Conservation (phyloP, 2,797 vertebrate species). For the Sternotherus odoratus region DNA sequence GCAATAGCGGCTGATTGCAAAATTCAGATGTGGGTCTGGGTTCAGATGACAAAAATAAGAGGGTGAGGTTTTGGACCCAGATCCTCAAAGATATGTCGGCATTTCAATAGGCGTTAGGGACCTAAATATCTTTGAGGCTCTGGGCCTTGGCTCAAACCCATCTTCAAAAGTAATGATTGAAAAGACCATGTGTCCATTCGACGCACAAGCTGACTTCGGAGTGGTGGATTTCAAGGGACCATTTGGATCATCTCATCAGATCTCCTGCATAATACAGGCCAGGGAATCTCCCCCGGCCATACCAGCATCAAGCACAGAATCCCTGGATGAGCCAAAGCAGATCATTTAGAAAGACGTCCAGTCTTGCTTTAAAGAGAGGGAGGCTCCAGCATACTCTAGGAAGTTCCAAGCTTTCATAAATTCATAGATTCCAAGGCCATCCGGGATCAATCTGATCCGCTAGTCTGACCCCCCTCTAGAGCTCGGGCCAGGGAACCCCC, state of each 20-base stretch:
- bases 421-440: background rate
- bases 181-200: background rate
- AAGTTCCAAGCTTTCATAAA: background rate
- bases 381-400: background rate
- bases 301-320: background rate
- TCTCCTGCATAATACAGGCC: background rate
- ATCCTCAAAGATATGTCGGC: background rate
- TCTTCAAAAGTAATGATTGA: background rate
- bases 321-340: fast-evolving
- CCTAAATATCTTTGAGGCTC: background rate
- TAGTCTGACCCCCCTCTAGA: background rate
- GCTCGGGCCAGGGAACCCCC: background rate
- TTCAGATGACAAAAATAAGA: background rate
- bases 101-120: background rate
- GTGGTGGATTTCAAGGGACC: background rate
- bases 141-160: background rate
- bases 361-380: background rate
- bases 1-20: background rate
- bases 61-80: background rate
- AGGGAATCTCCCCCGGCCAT: background rate
- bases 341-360: background rate
- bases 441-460: background rate
- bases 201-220: no score
- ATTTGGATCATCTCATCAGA: background rate
- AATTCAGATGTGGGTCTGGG: background rate